Conservation (phyloP, 2,888 invertebrate species). For the Ischnura elegans region DNA sequence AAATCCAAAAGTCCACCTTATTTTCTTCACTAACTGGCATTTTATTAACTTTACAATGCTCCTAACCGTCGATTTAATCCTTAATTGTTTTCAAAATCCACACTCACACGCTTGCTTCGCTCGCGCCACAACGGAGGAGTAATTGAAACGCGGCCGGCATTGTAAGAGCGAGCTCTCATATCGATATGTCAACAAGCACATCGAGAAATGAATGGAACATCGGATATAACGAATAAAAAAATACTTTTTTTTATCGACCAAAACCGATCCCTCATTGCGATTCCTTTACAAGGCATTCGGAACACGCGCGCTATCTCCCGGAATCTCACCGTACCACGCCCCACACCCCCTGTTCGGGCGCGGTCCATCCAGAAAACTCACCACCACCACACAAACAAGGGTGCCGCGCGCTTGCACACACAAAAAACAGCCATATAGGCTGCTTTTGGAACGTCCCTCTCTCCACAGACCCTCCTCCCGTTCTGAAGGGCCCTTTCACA, state of each 20-base stretch:
- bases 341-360: background rate
- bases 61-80: too few relatives aligned
- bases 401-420: background rate
- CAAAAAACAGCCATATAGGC: background rate
- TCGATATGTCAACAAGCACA: conserved; percentile 9
- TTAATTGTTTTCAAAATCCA: background rate
- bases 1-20: too few relatives aligned
- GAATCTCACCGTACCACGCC: background rate
- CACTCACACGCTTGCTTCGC: background rate
- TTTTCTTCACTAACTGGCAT: too few relatives aligned
- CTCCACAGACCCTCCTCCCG: background rate
- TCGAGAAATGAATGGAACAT: background rate
- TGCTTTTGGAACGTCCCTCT: background rate
- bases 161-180: background rate
- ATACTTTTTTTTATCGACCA: background rate
- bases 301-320: conserved; percentile 23
- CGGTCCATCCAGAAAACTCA: background rate
- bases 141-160: background rate
- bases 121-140: background rate
- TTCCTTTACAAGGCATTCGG: conserved; percentile 16
- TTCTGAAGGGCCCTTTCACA: background rate
- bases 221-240: background rate
- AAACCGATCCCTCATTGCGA: background rate
- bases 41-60: too few relatives aligned
- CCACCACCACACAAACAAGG: too few relatives aligned